A percentile compares a stretch with the other conserved stretches of the same genome.
phyloP scores from a whole-genome alignment of 2,797 vertebrate genomes.

The Limnodromus scolopaceus region DNA sequence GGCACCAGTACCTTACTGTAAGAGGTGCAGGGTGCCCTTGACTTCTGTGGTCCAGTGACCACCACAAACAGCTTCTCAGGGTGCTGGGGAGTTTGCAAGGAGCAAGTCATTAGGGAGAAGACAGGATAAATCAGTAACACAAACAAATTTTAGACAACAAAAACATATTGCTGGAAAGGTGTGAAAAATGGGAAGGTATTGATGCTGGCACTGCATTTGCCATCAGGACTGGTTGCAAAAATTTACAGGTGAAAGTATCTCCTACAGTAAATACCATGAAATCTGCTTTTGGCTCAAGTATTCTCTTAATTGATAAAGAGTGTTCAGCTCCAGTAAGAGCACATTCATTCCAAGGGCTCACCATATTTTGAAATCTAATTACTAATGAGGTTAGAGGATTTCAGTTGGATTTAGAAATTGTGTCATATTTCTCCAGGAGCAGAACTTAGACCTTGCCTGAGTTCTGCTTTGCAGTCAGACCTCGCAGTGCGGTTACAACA shows the following conservation, averaged over 20 bases:
- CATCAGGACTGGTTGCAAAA: background rate
- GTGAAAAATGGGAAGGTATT: background rate
- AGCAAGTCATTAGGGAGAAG: background rate
- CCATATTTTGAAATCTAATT: background rate
- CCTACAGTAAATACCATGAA: background rate
- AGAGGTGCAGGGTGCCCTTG: background rate
- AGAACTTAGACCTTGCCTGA: background rate
- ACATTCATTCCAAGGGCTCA: background rate
- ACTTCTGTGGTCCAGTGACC: background rate
- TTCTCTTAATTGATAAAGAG: background rate
- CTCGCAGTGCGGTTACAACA: fast-evolving
- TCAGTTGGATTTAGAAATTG: background rate
- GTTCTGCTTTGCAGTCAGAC: background rate
- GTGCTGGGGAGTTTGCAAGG: background rate
- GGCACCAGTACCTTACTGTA: background rate
- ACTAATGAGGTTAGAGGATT: background rate
- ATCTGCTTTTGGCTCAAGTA: background rate
- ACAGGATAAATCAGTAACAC: background rate
- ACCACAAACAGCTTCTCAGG: background rate
- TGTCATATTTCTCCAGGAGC: background rate
- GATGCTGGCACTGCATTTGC: background rate
- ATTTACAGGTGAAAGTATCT: background rate
- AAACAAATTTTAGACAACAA: background rate
- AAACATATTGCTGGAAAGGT: background rate
- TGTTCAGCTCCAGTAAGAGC: background rate